Percentiles rank a stretch among this genome's conserved stretches.
Conservation (phyloP, 2,113 vertebrate genomes). For the Callospermophilus lateralis region DNA sequence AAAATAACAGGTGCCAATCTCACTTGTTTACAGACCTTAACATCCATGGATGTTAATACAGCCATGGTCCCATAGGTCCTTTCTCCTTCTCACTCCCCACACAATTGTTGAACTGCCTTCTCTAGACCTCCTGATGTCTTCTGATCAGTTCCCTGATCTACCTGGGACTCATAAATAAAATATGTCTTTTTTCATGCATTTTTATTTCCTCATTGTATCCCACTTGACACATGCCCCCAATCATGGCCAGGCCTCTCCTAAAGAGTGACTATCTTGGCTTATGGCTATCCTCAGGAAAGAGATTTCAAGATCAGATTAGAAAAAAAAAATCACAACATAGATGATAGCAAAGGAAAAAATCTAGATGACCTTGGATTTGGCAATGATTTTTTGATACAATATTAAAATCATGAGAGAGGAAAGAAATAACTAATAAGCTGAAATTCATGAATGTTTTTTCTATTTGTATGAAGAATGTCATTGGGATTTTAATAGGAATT, state of each 20-base stretch:
- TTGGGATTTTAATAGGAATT: too few species aligned
- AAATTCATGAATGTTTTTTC: too few species aligned
- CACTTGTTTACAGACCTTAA: too few species aligned
- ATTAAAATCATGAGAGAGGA: too few species aligned
- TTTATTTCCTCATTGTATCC: background rate
- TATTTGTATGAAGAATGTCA: too few species aligned
- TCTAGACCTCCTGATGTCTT: background rate
- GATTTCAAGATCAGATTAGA: background rate
- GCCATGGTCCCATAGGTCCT: background rate
- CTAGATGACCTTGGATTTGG: background rate
- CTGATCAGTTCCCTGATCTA: background rate
- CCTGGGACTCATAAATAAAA: background rate
- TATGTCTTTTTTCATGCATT: background rate
- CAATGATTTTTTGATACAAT: background rate
- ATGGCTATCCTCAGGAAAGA: background rate
- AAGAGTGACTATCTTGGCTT: background rate
- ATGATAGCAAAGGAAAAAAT: background rate
- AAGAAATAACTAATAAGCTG: too few species aligned
- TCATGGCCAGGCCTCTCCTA: background rate
- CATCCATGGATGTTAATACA: background rate
- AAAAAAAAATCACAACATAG: background rate
- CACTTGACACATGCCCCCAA: background rate
- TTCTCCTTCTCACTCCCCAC: background rate
- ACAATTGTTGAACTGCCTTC: background rate
- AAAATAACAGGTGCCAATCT: too few species aligned